Conservation (phyloP, 2,888 invertebrate species). For the Saturnia pavonia region DNA sequence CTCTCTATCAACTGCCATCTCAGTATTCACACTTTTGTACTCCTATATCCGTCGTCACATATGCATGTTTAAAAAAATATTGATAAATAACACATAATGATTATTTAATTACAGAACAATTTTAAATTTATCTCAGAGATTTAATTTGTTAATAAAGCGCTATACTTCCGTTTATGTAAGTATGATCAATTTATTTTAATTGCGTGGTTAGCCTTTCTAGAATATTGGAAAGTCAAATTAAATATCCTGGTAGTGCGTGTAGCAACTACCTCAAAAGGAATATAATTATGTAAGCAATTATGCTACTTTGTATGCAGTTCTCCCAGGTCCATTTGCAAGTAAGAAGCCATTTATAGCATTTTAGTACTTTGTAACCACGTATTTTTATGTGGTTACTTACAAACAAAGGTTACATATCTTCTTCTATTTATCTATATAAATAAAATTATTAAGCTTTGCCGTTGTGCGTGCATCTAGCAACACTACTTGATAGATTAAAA, state of each 20-base stretch:
- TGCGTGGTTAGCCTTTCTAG: conserved; percentile 5
- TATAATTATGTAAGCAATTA: conserved; percentile 21
- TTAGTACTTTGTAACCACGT: background rate
- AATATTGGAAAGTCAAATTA: conserved; percentile 13
- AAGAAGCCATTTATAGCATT: conserved; percentile 9
- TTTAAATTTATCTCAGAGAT: background rate
- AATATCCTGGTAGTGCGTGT: conserved; percentile 24
- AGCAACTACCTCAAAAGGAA: conserved; percentile 34
- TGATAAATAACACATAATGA: background rate
- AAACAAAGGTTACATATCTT: background rate
- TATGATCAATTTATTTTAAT: conserved; percentile 8
- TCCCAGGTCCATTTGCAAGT: conserved; percentile 7
- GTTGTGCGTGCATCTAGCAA: too few relatives aligned
- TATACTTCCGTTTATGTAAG: background rate
- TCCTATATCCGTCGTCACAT: too few relatives aligned
- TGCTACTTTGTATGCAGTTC: conserved; percentile 12
- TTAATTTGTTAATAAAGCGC: background rate
- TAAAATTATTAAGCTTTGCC: too few relatives aligned
- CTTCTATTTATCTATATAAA: too few relatives aligned
- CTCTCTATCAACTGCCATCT: too few relatives aligned
- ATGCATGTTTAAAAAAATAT: background rate
- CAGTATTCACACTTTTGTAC: too few relatives aligned
- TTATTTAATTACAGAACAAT: background rate
- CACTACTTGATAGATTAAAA: too few relatives aligned
- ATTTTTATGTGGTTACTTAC: conserved; percentile 7